phyloP scores from a whole-genome alignment of 2,113 vertebrate species.

The Elachura formosa region DNA sequence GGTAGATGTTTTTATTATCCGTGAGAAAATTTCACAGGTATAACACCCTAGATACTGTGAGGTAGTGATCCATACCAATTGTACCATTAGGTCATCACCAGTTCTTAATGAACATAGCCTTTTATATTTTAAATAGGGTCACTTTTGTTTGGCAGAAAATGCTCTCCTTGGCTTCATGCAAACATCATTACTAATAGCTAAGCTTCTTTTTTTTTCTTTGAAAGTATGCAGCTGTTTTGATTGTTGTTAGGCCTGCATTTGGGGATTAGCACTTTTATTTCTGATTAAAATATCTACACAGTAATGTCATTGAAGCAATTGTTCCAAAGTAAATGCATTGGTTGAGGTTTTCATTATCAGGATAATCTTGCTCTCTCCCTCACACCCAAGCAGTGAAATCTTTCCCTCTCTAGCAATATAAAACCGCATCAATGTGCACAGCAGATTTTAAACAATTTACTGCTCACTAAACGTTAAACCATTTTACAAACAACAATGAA shows the following conservation, averaged over 20 bases:
- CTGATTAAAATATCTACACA: conserved; percentile 47
- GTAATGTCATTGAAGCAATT: conserved; percentile 45
- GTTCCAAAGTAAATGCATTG: conserved; percentile 48
- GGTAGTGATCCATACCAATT: background rate
- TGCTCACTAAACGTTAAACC: conserved; percentile 52
- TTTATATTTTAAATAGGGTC: background rate
- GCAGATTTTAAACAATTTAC: conserved; percentile 52
- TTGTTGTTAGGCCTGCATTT: conserved; percentile 37
- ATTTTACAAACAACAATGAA: conserved; percentile 67
- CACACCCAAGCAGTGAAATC: conserved; percentile 7
- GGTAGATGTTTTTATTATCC: background rate
- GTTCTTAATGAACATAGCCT: background rate
- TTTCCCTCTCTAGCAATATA: conserved; percentile 7
- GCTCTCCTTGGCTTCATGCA: background rate
- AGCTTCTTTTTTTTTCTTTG: background rate
- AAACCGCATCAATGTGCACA: background rate
- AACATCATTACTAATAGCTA: conserved; percentile 11
- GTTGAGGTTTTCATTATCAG: conserved; percentile 59
- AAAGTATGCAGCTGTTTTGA: background rate
- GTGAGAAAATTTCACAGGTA: background rate
- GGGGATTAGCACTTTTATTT: conserved; percentile 57
- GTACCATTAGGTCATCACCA: background rate
- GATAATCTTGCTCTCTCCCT: conserved; percentile 26
- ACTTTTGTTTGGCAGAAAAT: background rate
- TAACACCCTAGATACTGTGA: background rate